These are phyloP conservation scores for Drosophila monieri DNA, from an alignment of 2,888 invertebrate species.

Conservation along the genomic window DNA sequence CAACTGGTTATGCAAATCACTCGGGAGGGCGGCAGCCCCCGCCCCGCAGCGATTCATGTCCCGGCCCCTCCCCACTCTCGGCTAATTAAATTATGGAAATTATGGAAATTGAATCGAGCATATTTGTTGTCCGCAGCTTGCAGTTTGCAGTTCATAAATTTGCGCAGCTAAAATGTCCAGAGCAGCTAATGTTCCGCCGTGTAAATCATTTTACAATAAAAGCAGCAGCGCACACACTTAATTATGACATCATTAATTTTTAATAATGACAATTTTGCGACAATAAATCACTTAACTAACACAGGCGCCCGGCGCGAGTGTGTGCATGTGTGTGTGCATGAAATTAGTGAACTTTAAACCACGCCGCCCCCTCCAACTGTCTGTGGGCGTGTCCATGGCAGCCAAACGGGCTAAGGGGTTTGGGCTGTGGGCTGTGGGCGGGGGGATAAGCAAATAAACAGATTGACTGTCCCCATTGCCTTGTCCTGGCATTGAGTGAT, in stretches of 20 bases:
- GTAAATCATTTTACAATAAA: constrained; percentile 77
- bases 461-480: constrained; percentile 64
- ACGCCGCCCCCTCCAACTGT: background rate
- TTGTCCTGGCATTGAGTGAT: constrained; percentile 52
- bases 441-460: constrained; percentile 66
- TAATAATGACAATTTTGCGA: constrained; percentile 79
- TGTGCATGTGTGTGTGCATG: constrained; percentile 44
- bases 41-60: background rate
- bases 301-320: constrained; percentile 40
- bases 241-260: constrained; percentile 79
- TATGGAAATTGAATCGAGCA: constrained; percentile 59
- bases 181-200: constrained; percentile 48
- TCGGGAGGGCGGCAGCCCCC: too few relatives aligned
- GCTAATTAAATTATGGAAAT: constrained; percentile 72
- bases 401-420: background rate
- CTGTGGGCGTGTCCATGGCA: background rate
- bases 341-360: constrained; percentile 65
- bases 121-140: constrained; percentile 55
- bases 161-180: constrained; percentile 52
- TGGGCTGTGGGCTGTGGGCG: background rate
- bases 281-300: constrained; percentile 80
- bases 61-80: constrained; percentile 13
- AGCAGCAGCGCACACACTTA: constrained; percentile 53
- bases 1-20: constrained; percentile 33
- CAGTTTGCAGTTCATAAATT: constrained; percentile 63